Percentiles rank a stretch among this genome's conserved stretches.
Conservation (phyloP, 2,888 invertebrate species). For the Penaeus monodon region DNA sequence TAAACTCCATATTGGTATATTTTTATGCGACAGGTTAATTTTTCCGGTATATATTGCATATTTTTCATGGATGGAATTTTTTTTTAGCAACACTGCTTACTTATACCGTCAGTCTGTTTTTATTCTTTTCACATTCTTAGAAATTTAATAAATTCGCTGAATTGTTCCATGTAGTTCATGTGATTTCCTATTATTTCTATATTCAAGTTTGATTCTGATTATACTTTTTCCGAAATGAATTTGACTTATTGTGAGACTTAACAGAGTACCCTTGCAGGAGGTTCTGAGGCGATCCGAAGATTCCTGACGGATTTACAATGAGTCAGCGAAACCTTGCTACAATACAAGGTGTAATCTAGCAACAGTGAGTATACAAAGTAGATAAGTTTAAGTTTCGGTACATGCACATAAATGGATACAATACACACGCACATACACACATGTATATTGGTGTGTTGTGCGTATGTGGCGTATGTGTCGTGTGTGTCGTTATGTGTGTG, state of each 20-base stretch:
- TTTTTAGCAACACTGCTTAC: too few relatives aligned
- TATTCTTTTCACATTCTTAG: too few relatives aligned
- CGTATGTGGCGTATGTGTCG: too few relatives aligned
- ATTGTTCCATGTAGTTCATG: too few relatives aligned
- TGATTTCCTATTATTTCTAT: too few relatives aligned
- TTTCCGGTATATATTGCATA: background rate
- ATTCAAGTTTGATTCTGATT: too few relatives aligned
- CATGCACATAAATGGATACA: too few relatives aligned
- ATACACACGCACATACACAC: too few relatives aligned
- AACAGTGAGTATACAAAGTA: constrained; percentile 10
- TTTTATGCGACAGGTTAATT: constrained; percentile 43
- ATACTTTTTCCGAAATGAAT: background rate
- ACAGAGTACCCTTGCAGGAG: background rate
- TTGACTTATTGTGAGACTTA: background rate
- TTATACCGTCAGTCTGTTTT: too few relatives aligned
- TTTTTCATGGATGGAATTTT: background rate
- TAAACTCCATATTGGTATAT: constrained; percentile 34
- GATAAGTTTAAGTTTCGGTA: background rate
- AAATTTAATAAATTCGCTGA: too few relatives aligned
- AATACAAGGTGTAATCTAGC: constrained; percentile 32
- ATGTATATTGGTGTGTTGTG: too few relatives aligned
- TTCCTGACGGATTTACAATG: constrained; percentile 32
- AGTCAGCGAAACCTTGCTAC: constrained; percentile 30
- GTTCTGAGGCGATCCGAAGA: constrained; percentile 27
- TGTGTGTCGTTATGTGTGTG: too few relatives aligned